Conservation (phyloP, 1,140 invertebrate species). For the Neocloeon triangulifer region DNA sequence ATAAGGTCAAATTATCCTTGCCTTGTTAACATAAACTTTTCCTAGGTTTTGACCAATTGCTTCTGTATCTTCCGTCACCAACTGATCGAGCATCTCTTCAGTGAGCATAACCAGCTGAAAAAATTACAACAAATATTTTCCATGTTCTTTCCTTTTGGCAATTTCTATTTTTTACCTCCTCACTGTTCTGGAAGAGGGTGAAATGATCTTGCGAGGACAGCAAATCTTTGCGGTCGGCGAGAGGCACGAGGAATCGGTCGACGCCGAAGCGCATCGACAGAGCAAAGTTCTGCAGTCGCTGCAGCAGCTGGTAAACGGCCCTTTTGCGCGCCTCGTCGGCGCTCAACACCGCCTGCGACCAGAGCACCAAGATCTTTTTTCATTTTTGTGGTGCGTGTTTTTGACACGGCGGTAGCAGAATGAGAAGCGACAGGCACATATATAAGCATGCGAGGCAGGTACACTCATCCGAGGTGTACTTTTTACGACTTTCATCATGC, state of each 20-base stretch:
- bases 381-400: conserved; percentile 15
- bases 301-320: conserved; percentile 29
- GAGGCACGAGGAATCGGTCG: conserved; percentile 41
- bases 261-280: conserved; percentile 48
- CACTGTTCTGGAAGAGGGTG: conserved; percentile 58
- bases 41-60: conserved; percentile 34
- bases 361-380: conserved; percentile 1
- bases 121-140: too few relatives aligned
- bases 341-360: conserved; percentile 17
- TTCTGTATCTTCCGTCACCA: conserved; percentile 45
- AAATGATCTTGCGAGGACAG: conserved; percentile 47
- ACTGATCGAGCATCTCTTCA: conserved; percentile 53
- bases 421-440: conserved; percentile 6
- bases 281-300: conserved; percentile 48
- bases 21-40: conserved; percentile 45
- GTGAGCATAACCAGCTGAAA: conserved; percentile 42
- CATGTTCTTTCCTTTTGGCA: too few relatives aligned
- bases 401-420: conserved; percentile 11
- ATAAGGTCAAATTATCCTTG: too few relatives aligned
- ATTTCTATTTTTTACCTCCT: conserved; percentile 40
- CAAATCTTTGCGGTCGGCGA: conserved; percentile 45
- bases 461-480: conserved; percentile 13
- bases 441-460: conserved; percentile 14
- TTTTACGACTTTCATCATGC: too few relatives aligned
- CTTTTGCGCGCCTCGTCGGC: conserved; percentile 24